Base-by-base conservation (phyloP, 2,797 vertebrate species). In the Anisognathus igniventris region DNA sequence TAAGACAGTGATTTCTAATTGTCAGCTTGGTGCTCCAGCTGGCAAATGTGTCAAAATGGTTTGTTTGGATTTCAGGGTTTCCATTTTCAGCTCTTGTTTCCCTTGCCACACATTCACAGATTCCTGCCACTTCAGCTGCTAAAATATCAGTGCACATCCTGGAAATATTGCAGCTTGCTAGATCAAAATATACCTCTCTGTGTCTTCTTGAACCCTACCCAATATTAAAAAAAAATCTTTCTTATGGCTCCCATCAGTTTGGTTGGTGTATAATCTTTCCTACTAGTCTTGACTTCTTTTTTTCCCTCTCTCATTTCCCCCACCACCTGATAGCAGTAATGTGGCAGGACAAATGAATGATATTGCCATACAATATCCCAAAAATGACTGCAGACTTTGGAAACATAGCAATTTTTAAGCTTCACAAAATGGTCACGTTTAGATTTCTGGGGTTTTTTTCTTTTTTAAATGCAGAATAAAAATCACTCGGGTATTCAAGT, bases 1-100 rank as follows among this genome's bases (percentile, higher is more conserved):
- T 77, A 71, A 91, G 19, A 75, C 68, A 68, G n/a, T 77, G 42
- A 80, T 75, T 92, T 91, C 89, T 83, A 95, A 90, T 93, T 91
- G 75, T 88, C 78, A 83, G 39, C 21, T 86, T 86, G 61, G 74
- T 72, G 39, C 6, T 96, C 62, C 82, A 93, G 79, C 53, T 92
- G 57, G 65, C 44, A 75, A 88, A 91, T 48, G 4, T 75, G 30
- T 80, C 30, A 16, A 74, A 94, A 91, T 58, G 9, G 7, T 74
- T 94, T 79, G 39, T 86, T 58, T 91, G 68, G 31, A 78, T 93
- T 95, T 78, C 82, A 92, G 23, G 35, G 47, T 80, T 95, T 94
- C 75, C 42, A 45, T 94, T 94, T 74, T 86, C 87, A 88, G 19
- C 30, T 88, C 42, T 44, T 93, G 45, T 89, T 94, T 96, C 75